A percentile compares a stretch with the other conserved stretches of the same genome.
phyloP scores from a whole-genome alignment of 2,888 invertebrate species.

The Acholoe squamosa region DNA sequence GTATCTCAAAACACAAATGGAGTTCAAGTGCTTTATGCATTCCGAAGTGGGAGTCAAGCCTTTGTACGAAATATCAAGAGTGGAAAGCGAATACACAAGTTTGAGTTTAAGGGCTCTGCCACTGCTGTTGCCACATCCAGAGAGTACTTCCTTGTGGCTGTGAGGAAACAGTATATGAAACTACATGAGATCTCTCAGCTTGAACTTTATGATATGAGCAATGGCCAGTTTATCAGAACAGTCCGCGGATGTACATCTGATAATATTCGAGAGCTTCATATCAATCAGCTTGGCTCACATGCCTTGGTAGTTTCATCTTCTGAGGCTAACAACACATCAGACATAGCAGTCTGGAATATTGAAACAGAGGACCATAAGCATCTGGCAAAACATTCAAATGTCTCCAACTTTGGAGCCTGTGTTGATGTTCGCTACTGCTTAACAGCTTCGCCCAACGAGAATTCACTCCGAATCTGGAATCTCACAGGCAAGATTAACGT shows the following conservation, averaged over 20 bases:
- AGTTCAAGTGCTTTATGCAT: slow-evolving; percentile 78
- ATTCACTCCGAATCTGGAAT: slow-evolving; percentile 80
- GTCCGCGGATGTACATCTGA: slow-evolving; percentile 80
- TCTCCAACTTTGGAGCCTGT: slow-evolving; percentile 77
- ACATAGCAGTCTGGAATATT: slow-evolving; percentile 81
- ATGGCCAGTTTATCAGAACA: slow-evolving; percentile 76
- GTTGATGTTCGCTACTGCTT: slow-evolving; percentile 78
- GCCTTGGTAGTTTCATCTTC: slow-evolving; percentile 78
- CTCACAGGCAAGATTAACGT: slow-evolving; percentile 77
- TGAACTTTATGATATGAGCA: slow-evolving; percentile 79
- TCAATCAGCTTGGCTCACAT: slow-evolving; percentile 79
- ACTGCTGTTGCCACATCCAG: slow-evolving; percentile 77
- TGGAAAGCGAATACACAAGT: slow-evolving; percentile 76
- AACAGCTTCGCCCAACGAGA: slow-evolving; percentile 77
- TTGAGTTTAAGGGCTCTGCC: slow-evolving; percentile 76
- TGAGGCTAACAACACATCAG: slow-evolving; percentile 75
- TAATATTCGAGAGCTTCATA: slow-evolving; percentile 74
- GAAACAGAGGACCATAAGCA: slow-evolving; percentile 83
- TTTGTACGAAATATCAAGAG: slow-evolving; percentile 76
- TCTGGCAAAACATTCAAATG: slow-evolving; percentile 78
- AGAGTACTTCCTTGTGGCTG: slow-evolving; percentile 80
- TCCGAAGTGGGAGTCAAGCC: slow-evolving; percentile 76
- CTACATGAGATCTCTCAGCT: slow-evolving; percentile 78
- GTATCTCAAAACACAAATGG: slow-evolving; percentile 75
- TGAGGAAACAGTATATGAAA: slow-evolving; percentile 78